Base-by-base conservation (phyloP, 2,888 invertebrate genomes). In the Selenia dentaria region DNA sequence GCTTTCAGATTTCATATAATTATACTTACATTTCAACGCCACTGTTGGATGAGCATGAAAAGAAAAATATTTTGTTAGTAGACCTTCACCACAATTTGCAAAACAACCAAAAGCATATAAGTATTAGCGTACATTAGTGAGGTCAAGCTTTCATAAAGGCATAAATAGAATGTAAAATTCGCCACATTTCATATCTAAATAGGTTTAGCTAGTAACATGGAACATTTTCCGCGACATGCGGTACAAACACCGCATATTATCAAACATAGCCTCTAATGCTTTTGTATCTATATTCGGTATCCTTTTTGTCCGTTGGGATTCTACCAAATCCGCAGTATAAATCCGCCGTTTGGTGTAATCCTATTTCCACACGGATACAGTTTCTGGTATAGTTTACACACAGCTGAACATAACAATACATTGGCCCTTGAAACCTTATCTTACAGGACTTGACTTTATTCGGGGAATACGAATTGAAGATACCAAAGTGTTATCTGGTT, bases 11-110 rank as follows among this genome's bases (percentile, higher is more conserved):
- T 20, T 27, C 2, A 13, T 18, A 29, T 8, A 33, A 37, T 6
- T 12, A 77, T 87, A 90, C 90, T 90, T 82, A 90, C 90, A 90
- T 77, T 89, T 89, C 40, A 90, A 68, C 49, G 86, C 84, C 79
- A 86, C 90, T 89, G 79, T 70, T 61, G 36, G 60, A 70, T 68
- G 54, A 76, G 88, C 86, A 65, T 87, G 86, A 63, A 86, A 65
- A 62, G 54, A 70, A 67, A 60, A 48, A 54, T 24, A 46, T n/a
- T 36, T 44, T 33, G 55, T 75, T 67, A 71, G 54, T 60, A 26
- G 6, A 35, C 13, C 9, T 27, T 27, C 20, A 38, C 29, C 24
- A 29, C 14, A 29, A 29, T 29, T 22, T 6, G 2, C 0, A 22
- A 2, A 18, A 6, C 6, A 2, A 18, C 2, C 18, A 16, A 16